Evolutionary conservation across 92 coral and sea anemone species (phyloP).

Genomic region (Parazoanthus atlanticus): DNA sequence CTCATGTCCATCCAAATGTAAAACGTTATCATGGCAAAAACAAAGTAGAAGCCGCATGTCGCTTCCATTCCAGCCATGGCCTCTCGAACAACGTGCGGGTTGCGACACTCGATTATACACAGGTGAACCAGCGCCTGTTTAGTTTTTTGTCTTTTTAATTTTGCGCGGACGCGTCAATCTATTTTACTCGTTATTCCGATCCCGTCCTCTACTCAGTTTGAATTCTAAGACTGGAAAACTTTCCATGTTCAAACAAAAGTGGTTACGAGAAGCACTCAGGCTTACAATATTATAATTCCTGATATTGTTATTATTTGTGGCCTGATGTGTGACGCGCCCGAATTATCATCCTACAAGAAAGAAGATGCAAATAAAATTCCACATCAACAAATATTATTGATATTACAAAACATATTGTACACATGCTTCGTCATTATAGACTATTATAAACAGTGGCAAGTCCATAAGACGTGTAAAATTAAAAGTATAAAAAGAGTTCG

Average conservation of each 20-base stretch:
- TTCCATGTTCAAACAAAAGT: too few relatives aligned
- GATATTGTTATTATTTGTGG: background rate
- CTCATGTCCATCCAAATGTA: slow-evolving; percentile 88
- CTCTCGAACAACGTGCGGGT: background rate
- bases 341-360: background rate
- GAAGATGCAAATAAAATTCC: background rate
- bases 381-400: background rate
- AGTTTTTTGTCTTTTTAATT: too few relatives aligned
- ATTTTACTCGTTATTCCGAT: too few relatives aligned
- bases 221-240: background rate
- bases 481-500: background rate
- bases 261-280: too few relatives aligned
- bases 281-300: background rate
- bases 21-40: slow-evolving; percentile 75
- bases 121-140: slow-evolving; percentile 1
- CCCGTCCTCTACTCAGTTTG: too few relatives aligned
- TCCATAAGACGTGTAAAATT: background rate
- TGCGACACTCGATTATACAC: background rate
- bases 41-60: slow-evolving; percentile 79
- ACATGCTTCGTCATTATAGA: background rate
- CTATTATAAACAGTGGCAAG: background rate
- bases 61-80: slow-evolving; percentile 80
- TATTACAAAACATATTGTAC: background rate
- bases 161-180: too few relatives aligned
- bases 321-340: background rate